Base-by-base conservation (phyloP, 2,797 vertebrate species). In the Chaenodraco wilsoni region DNA sequence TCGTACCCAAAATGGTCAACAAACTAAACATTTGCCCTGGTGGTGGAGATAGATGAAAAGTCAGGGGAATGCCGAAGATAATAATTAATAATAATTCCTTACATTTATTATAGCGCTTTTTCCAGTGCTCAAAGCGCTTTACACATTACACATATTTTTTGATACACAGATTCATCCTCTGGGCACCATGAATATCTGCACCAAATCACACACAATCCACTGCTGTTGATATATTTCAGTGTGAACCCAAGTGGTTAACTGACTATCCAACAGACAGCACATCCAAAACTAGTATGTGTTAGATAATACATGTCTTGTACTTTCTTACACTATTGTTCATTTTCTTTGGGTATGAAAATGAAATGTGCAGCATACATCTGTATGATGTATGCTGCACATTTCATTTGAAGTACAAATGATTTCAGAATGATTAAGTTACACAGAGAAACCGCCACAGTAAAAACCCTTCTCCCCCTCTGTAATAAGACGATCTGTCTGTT, bases 401-500 rank as follows among this genome's bases (percentile, higher is more conserved):
- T 79, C 48, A 64, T 70, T 66, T 71, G 9, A 56, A 67, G 49
- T 45, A 31, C 5, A 2, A 70, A 59, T 74, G 68, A 69, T 65
- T 59, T 60, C 11, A 65, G 68, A 51, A 50, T 19, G 70, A 74
- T 78, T 61, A 58, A 57, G 46, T 79, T 73, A 55, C 71, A 73
- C 40, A 45, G 62, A 62, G 33, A 74, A 72, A 84, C 60, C 43
- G 21, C 66, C 54, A 40, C 19, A 3, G 57, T 54, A 63, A 69
- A 83, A 84, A 3, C 19, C 46, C 43, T 11, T 58, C 23, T 55
- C 49, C 55, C 49, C 46, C 17, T 37, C 52, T 54, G 55, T 86
- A 87, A 90, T 89, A 83, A 85, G 51, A 80, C 70, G 63, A 83
- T 76, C 69, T 58, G 78, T 74, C 65, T 71, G 72, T 84, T 78